Evolutionary conservation across 2,113 vertebrate species (phyloP).

Genomic region (Pseudonaja textilis): DNA sequence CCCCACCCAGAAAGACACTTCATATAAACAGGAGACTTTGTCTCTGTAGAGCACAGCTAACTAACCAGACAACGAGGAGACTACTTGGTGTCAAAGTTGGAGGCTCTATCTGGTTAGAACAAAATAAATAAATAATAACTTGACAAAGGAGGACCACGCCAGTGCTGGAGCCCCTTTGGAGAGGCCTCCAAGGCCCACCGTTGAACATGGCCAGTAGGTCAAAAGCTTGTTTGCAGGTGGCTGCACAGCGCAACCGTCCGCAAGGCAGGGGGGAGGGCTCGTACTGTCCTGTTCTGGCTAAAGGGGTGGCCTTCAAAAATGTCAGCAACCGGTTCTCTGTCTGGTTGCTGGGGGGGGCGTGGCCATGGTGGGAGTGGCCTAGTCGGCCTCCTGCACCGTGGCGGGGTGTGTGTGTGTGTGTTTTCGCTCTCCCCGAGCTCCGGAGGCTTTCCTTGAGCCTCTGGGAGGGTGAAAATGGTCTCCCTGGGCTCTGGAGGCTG

Average conservation of each 20-base stretch:
- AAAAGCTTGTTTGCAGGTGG: neutral
- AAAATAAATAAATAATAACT: too few relatives aligned
- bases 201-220: neutral
- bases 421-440: too few relatives aligned
- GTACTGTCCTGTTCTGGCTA: conserved; percentile 11
- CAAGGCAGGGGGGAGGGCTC: conserved; percentile 42
- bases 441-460: too few relatives aligned
- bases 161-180: fast-evolving
- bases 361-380: too few relatives aligned
- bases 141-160: neutral
- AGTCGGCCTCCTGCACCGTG: too few relatives aligned
- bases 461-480: too few relatives aligned
- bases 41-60: conserved; percentile 36
- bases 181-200: fast-evolving
- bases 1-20: conserved; percentile 51
- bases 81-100: neutral
- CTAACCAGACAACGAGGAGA: neutral
- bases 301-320: too few relatives aligned
- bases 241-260: conserved; percentile 32
- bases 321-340: too few relatives aligned
- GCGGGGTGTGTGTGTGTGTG: too few relatives aligned
- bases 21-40: conserved; percentile 25
- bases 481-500: too few relatives aligned
- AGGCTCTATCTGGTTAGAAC: neutral
- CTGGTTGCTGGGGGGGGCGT: too few relatives aligned